Evolutionary conservation across 2,888 invertebrate genomes (phyloP).

Genomic region (Esperia sulphurella): DNA sequence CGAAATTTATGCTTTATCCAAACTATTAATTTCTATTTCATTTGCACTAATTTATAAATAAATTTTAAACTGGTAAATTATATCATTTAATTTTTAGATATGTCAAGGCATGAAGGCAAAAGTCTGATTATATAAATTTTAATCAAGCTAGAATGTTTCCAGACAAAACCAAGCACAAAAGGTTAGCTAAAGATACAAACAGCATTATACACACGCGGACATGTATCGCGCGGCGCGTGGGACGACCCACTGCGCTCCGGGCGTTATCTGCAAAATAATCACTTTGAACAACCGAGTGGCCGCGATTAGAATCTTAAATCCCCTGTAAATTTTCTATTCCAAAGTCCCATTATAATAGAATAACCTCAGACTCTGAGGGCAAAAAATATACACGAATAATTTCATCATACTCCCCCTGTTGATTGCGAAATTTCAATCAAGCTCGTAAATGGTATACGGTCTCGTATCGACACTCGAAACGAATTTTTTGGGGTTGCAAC

Average conservation of each 20-base stretch:
- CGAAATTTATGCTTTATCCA: too few species aligned
- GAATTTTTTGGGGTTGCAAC: constrained; percentile 68
- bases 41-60: too few species aligned
- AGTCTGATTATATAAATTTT: too few species aligned
- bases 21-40: too few species aligned
- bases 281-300: constrained; percentile 75
- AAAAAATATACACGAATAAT: constrained; percentile 76
- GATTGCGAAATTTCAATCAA: constrained; percentile 79
- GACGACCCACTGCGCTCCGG: constrained; percentile 56
- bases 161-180: neutral
- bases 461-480: constrained; percentile 72
- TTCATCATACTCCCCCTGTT: constrained; percentile 74
- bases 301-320: constrained; percentile 74
- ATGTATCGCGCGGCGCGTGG: constrained; percentile 46
- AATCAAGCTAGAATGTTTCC: neutral
- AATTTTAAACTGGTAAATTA: too few species aligned
- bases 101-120: too few species aligned
- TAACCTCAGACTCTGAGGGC: constrained; percentile 58
- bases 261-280: constrained; percentile 71
- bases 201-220: constrained; percentile 26
- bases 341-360: constrained; percentile 63
- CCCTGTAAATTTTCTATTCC: constrained; percentile 74
- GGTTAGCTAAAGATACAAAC: constrained; percentile 25
- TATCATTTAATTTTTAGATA: too few species aligned
- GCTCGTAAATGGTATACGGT: constrained; percentile 73